Conservation (phyloP, 2,113 vertebrate species). For the Pimephales promelas region DNA sequence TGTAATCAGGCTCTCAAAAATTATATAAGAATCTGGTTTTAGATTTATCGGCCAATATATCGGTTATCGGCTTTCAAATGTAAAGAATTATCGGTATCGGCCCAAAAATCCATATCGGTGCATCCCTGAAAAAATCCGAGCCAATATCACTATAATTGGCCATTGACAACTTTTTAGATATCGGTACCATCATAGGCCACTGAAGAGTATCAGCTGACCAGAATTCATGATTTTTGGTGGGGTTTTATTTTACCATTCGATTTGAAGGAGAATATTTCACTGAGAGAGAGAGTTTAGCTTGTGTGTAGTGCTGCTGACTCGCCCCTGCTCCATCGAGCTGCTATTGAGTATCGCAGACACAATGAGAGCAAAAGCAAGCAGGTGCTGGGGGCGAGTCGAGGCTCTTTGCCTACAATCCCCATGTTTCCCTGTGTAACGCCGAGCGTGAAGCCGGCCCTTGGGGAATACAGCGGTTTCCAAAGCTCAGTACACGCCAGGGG, state of each 20-base stretch:
- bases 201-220: neutral
- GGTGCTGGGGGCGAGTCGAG: neutral
- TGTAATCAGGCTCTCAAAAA: too few species aligned
- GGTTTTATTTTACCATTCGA: neutral
- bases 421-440: neutral
- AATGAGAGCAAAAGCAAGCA: constrained; percentile 29
- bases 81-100: too few species aligned
- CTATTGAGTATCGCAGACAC: neutral
- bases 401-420: neutral
- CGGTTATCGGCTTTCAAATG: too few species aligned
- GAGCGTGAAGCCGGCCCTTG: neutral
- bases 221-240: neutral
- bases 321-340: neutral
- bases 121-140: too few species aligned
- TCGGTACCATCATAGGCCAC: neutral
- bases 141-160: neutral
- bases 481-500: neutral
- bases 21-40: too few species aligned
- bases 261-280: neutral
- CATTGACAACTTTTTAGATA: neutral
- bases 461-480: neutral
- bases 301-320: neutral
- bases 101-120: too few species aligned
- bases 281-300: neutral
- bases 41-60: too few species aligned